Conservation (phyloP, 1,140 invertebrate genomes). For the Heterodera schachtii region DNA sequence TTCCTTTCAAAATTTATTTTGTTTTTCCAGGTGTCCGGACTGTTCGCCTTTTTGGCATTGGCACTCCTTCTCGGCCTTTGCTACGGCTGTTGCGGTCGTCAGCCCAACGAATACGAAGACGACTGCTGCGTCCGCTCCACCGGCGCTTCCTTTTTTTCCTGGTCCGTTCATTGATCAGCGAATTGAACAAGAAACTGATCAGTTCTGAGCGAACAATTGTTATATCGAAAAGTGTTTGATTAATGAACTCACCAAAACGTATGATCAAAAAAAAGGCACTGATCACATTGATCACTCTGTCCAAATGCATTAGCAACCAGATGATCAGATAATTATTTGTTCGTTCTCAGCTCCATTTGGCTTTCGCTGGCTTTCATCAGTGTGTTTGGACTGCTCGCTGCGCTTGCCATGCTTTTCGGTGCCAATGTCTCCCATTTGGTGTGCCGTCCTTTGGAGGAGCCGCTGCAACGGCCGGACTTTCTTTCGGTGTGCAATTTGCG, state of each 20-base stretch:
- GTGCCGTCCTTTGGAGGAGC: slow-evolving; percentile 60
- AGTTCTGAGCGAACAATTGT: neutral
- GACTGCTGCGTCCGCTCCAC: slow-evolving; percentile 63
- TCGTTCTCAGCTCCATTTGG: slow-evolving; percentile 60
- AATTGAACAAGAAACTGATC: too few species aligned
- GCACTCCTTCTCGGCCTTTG: slow-evolving; percentile 61
- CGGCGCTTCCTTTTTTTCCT: slow-evolving; percentile 57
- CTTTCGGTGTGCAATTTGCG: slow-evolving; percentile 44
- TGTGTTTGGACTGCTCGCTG: slow-evolving; percentile 49
- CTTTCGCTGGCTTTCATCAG: slow-evolving; percentile 52
- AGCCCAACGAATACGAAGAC: slow-evolving; percentile 62
- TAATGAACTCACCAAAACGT: too few species aligned
- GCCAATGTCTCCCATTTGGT: slow-evolving; percentile 56
- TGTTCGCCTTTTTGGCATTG: slow-evolving; percentile 59
- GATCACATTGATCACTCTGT: too few species aligned
- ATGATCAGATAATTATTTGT: neutral
- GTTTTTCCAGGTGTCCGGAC: slow-evolving; percentile 42
- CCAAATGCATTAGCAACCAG: too few species aligned
- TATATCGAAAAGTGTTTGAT: neutral
- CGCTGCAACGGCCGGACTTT: slow-evolving; percentile 55
- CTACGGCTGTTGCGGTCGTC: slow-evolving; percentile 62
- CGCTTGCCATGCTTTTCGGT: slow-evolving; percentile 54
- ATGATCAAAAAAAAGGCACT: too few species aligned
- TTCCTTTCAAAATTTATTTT: neutral
- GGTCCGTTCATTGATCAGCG: slow-evolving; percentile 38